Percentiles rank a stretch among this genome's conserved stretches.
Conservation (phyloP, 1,140 invertebrate species). For the Lepidurus packardi region DNA sequence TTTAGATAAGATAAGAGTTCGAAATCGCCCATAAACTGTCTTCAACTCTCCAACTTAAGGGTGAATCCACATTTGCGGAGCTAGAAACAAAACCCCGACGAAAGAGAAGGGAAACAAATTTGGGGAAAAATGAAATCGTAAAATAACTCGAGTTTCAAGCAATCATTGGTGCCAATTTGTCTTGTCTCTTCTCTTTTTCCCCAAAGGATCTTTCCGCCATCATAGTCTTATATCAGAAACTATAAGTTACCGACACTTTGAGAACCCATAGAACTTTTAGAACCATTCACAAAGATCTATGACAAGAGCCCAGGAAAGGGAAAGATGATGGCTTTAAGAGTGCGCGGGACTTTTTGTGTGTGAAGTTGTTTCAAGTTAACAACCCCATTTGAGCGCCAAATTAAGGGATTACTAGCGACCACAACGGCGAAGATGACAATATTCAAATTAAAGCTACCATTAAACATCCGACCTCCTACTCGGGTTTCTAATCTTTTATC, state of each 20-base stretch:
- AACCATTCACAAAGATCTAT: not conserved
- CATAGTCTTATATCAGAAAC: not conserved
- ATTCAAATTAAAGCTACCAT: not conserved
- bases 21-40: not conserved
- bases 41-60: not conserved
- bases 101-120: not conserved
- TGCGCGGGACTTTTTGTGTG: not conserved
- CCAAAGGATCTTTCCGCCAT: not conserved
- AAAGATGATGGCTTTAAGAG: not conserved
- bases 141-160: not conserved
- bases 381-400: not conserved
- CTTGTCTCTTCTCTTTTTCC: not conserved
- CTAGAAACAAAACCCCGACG: not conserved
- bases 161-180: constrained; percentile 6
- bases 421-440: not conserved
- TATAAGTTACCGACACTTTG: not conserved
- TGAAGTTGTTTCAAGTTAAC: not conserved
- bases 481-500: constrained; percentile 3
- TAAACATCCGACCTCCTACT: constrained; percentile 10
- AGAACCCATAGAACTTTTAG: not conserved
- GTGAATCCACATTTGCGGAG: not conserved
- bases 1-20: not conserved
- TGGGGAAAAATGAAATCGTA: not conserved
- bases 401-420: not conserved
- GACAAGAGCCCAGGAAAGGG: not conserved